Percentiles rank a stretch among this genome's conserved stretches.
These are phyloP conservation scores for Drosophila auraria DNA, from an alignment of 1,140 invertebrate species.

Conservation along the genomic window DNA sequence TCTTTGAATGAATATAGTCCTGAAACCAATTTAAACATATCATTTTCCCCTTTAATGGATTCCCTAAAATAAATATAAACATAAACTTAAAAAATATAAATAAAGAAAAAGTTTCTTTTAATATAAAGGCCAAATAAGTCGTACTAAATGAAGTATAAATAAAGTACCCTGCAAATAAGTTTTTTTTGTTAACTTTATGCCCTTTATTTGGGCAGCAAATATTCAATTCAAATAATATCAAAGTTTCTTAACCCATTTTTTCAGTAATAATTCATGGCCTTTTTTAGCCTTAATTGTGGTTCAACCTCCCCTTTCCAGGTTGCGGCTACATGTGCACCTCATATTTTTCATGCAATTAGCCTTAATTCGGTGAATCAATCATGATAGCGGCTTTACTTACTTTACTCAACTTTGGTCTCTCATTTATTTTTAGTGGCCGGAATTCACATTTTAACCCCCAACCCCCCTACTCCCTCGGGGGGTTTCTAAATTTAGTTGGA, in stretches of 20 bases:
- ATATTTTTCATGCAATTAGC: conserved; percentile 81
- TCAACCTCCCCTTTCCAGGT: conserved; percentile 33
- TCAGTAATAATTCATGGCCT: conserved; percentile 3
- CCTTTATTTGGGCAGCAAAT: background rate
- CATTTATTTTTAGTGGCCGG: conserved; percentile 58
- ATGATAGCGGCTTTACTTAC: conserved; percentile 57
- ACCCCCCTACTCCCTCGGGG: background rate
- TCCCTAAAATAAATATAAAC: background rate
- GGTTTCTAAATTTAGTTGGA: conserved; percentile 59
- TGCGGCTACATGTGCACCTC: conserved; percentile 70
- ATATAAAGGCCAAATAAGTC: no score
- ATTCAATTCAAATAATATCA: background rate
- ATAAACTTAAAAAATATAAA: no score
- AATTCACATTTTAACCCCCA: conserved; percentile 40
- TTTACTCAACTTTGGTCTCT: conserved; percentile 45
- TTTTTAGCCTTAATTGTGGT: conserved; percentile 43
- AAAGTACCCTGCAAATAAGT: background rate
- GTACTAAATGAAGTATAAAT: background rate
- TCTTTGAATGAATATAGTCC: no score
- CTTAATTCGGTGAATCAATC: conserved; percentile 79
- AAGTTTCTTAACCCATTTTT: background rate
- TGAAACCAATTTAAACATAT: background rate
- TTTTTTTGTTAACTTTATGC: background rate
- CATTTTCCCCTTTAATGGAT: no score
- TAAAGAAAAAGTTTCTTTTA: no score